Percentiles rank a stretch among this genome's conserved stretches.
Evolutionary conservation across 2,113 vertebrate genomes (phyloP).

Genomic region (Corydoras sp.): DNA sequence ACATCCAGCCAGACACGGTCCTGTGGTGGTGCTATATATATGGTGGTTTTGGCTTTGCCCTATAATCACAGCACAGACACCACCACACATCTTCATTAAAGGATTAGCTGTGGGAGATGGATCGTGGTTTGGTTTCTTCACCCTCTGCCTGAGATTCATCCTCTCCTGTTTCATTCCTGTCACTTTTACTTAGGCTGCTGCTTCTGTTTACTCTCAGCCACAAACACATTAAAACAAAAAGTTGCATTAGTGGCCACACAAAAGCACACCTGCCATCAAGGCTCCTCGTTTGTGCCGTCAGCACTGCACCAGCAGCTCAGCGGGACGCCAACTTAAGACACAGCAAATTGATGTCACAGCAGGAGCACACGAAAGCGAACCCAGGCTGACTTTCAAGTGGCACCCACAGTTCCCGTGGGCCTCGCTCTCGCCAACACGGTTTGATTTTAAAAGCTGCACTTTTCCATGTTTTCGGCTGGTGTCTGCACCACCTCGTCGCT

Average conservation of each 20-base stretch:
- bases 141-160: constrained; percentile 38
- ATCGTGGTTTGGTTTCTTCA: constrained; percentile 48
- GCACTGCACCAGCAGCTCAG: background rate
- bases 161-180: constrained; percentile 32
- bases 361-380: background rate
- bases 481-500: too few species aligned
- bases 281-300: background rate
- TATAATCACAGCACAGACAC: constrained; percentile 4
- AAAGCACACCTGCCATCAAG: constrained; percentile 6
- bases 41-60: constrained; percentile 41
- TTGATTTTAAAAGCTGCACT: too few species aligned
- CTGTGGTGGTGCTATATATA: too few species aligned
- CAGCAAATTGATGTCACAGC: constrained; percentile 1
- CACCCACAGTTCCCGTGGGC: background rate
- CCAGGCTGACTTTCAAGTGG: background rate
- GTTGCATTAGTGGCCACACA: background rate
- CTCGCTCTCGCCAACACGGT: too few species aligned
- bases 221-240: constrained; percentile 19
- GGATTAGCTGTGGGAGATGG: constrained; percentile 59
- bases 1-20: too few species aligned
- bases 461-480: too few species aligned
- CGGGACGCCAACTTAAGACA: background rate
- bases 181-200: background rate
- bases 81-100: constrained; percentile 50
- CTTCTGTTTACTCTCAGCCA: background rate